phyloP scores from a whole-genome alignment of 2,888 invertebrate genomes.

The Drosophila trichaetosa region DNA sequence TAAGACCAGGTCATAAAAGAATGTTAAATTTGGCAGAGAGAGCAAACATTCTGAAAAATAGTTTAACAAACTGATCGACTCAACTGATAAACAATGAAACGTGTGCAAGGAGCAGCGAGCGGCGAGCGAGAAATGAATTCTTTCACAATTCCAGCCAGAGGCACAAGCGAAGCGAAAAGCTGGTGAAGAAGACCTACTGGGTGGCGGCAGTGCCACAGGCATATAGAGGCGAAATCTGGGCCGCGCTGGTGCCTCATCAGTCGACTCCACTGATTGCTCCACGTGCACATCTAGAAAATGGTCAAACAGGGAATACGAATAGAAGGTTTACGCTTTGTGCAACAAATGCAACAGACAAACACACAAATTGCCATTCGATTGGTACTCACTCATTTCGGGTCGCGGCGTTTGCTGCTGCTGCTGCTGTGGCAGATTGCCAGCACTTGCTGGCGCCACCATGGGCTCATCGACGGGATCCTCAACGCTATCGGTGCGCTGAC shows the following conservation, averaged over 20 bases:
- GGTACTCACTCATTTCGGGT: slow-evolving; percentile 53
- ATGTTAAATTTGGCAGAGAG: neutral
- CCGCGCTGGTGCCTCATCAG: slow-evolving; percentile 27
- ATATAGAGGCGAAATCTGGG: slow-evolving; percentile 72
- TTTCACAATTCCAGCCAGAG: neutral
- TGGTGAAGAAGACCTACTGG: slow-evolving; percentile 61
- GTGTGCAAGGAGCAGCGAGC: neutral
- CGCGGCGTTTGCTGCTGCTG: slow-evolving; percentile 28
- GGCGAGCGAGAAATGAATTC: neutral
- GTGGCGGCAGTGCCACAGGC: slow-evolving; percentile 64
- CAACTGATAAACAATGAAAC: neutral
- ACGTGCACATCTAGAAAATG: slow-evolving; percentile 64
- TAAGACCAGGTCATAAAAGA: neutral
- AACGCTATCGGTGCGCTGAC: slow-evolving; percentile 49
- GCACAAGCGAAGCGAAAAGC: slow-evolving; percentile 5
- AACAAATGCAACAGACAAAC: neutral
- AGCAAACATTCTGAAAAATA: neutral
- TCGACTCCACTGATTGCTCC: slow-evolving; percentile 21
- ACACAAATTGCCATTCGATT: neutral
- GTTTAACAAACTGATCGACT: neutral
- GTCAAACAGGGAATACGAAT: slow-evolving; percentile 14
- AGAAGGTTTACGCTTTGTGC: neutral
- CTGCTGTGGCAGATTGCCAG: slow-evolving; percentile 23
- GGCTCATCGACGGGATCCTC: slow-evolving; percentile 82
- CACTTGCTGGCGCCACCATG: slow-evolving; percentile 43